Evolutionary conservation across 2,888 invertebrate genomes (phyloP).

Genomic region (Disparrhopalites patrizii): DNA sequence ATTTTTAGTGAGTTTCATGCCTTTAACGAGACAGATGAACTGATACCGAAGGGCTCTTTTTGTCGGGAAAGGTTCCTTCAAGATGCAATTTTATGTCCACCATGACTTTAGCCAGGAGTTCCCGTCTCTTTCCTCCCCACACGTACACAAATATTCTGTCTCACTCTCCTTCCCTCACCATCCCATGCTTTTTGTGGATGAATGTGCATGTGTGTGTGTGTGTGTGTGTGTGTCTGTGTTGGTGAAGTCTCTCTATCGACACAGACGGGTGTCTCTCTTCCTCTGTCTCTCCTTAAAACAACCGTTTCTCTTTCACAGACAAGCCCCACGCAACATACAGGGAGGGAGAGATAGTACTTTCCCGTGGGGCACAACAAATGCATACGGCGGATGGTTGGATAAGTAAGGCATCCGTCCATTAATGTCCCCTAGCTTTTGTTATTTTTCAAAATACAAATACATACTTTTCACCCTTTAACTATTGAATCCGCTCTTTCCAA

Average conservation of each 20-base stretch:
- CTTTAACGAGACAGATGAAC: constrained; percentile 27
- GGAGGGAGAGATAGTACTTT: too few relatives aligned
- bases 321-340: too few relatives aligned
- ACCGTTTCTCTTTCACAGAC: too few relatives aligned
- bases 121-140: constrained; percentile 6
- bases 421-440: not conserved
- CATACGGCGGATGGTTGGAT: too few relatives aligned
- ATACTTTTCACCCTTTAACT: too few relatives aligned
- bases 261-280: too few relatives aligned
- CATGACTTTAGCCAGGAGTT: constrained; percentile 20
- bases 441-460: too few relatives aligned
- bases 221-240: not conserved
- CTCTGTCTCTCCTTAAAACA: too few relatives aligned
- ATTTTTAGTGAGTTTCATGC: constrained; percentile 30
- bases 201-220: not conserved
- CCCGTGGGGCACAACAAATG: too few relatives aligned
- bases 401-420: constrained; percentile 6
- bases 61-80: constrained; percentile 20
- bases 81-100: constrained; percentile 28
- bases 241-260: too few relatives aligned
- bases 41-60: constrained; percentile 20
- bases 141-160: not conserved
- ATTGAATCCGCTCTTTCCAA: too few relatives aligned
- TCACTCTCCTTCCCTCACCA: not conserved
- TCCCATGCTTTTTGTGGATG: not conserved